These are phyloP conservation scores for Bradynema listronoti DNA, from an alignment of 1,140 invertebrate genomes.

Conservation along the genomic window DNA sequence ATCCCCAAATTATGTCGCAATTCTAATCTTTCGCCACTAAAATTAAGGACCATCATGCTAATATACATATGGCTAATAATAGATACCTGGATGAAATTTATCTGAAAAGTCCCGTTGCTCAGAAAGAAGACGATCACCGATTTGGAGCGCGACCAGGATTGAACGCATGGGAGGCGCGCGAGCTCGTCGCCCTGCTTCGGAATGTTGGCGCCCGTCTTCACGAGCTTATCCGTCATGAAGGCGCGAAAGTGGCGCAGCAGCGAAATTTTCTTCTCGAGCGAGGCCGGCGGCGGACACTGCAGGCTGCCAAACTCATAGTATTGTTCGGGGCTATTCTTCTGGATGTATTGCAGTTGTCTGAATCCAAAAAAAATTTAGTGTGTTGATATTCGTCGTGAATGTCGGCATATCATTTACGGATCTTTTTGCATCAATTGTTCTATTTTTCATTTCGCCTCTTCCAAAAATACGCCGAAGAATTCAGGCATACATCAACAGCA, in stretches of 20 bases:
- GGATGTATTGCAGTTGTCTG: slow-evolving; percentile 90
- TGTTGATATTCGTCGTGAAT: no score
- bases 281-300: slow-evolving; percentile 70
- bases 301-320: slow-evolving; percentile 83
- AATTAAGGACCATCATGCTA: no score
- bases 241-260: slow-evolving; percentile 87
- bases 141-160: slow-evolving; percentile 89
- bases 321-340: slow-evolving; percentile 74
- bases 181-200: slow-evolving; percentile 72
- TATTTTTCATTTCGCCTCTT: no score
- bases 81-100: slow-evolving; percentile 79
- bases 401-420: no score
- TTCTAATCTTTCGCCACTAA: no score
- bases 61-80: no score
- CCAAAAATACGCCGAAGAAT: no score
- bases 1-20: no score
- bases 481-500: no score
- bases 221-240: slow-evolving; percentile 94
- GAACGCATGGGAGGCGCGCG: slow-evolving; percentile 81
- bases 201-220: slow-evolving; percentile 66
- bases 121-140: slow-evolving; percentile 91
- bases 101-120: slow-evolving; percentile 91
- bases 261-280: slow-evolving; percentile 91
- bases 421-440: no score
- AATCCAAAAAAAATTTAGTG: slow-evolving; percentile 18